Evolutionary conservation across 1,140 invertebrate species (phyloP), one percentile per base, ranked within the genome.

Genomic region (Trichonephila clavipes): DNA sequence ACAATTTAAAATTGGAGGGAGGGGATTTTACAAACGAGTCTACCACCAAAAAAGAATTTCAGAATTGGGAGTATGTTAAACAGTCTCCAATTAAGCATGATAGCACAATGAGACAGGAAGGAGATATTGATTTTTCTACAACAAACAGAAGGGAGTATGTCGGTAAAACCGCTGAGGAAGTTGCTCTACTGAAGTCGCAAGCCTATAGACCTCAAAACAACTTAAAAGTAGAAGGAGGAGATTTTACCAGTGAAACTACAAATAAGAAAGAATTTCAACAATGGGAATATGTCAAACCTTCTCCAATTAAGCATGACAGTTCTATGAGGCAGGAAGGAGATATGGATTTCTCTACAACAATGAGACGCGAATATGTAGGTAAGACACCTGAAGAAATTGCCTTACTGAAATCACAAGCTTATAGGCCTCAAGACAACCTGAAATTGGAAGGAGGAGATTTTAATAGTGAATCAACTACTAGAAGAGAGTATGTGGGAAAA

Each of bases 41-140:
- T 8, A 93, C 92, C 16, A 93, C 61, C 44, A 66, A 81, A 10
- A 62, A 59, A 28, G 92, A 93, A 93, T 93, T 85, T 64, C 85
- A 93, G n/a, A 24, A 62, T 14, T 88, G 92, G 92, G 51, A 93
- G 34, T 28, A 24, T 40, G 7, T 69, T 58, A 93, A 93, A 51
- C 83, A 66, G 19, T 21, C 88, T 10, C n/a, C 34, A 16, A 40
- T 88, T 24, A 93, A 66, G n/a, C 92, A 66, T 5, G 88, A 58
- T 24, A 51, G 82, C 88, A 88, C 88, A 24, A 64, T 94, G n/a
- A 64, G 87, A n/a, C 89, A 96, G 72, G 95, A 95, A 24, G 96
- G 96, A 2, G 95, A 95, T 58, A 95, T 96, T 94, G 96, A 96
- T 51, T 94, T 95, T 59, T 95, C 95, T 69, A 96, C 96, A n/a